A percentile compares a stretch with the other conserved stretches of the same genome.
Evolutionary conservation across 2,888 invertebrate genomes (phyloP).

Genomic region (Liopterus haemorrhoidalis): DNA sequence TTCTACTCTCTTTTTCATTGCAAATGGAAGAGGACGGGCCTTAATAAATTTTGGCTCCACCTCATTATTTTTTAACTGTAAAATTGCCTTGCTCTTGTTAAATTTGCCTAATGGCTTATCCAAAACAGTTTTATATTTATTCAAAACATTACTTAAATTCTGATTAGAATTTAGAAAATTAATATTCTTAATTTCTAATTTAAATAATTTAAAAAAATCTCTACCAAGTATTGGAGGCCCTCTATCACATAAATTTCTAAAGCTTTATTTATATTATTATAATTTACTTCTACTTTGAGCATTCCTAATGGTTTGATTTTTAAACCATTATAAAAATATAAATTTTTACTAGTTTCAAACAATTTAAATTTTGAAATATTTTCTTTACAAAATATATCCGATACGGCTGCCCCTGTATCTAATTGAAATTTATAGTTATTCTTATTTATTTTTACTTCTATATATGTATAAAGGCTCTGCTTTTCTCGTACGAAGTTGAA

Average conservation of each 20-base stretch:
- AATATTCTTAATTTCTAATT: slow-evolving; percentile 8
- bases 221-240: slow-evolving; percentile 11
- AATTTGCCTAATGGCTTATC: too few relatives aligned
- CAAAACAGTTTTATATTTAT: too few relatives aligned
- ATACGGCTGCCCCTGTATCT: too few relatives aligned
- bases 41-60: slow-evolving; percentile 32
- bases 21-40: slow-evolving; percentile 33
- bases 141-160: neutral
- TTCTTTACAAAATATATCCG: too few relatives aligned
- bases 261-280: slow-evolving; percentile 2
- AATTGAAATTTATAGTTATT: too few relatives aligned
- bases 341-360: slow-evolving; percentile 6
- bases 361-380: too few relatives aligned
- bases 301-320: slow-evolving; percentile 11
- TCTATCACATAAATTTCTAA: slow-evolving; percentile 5
- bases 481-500: too few relatives aligned
- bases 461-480: too few relatives aligned
- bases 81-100: too few relatives aligned
- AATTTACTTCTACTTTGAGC: slow-evolving; percentile 8
- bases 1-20: slow-evolving; percentile 30
- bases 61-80: too few relatives aligned
- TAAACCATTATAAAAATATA: neutral
- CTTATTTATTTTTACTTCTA: too few relatives aligned
- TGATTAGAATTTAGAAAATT: slow-evolving; percentile 8
- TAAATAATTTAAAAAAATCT: slow-evolving; percentile 15